A percentile compares a stretch with the other conserved stretches of the same genome.
These are phyloP conservation scores for Tetragonula clypearis DNA, from an alignment of 1,140 invertebrate genomes.

Conservation along the genomic window DNA sequence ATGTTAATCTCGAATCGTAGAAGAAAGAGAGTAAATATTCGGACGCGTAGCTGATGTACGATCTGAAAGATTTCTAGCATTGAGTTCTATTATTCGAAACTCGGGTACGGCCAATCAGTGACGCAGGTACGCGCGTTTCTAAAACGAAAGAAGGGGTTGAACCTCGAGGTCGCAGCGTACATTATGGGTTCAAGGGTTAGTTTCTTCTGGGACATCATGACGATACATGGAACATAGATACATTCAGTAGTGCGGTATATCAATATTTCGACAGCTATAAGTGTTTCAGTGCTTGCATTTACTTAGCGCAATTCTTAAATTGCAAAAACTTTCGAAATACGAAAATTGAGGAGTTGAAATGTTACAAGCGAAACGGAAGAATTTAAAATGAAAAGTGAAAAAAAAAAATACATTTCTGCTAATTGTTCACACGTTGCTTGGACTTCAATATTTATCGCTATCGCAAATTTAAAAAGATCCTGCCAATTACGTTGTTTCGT, in stretches of 20 bases:
- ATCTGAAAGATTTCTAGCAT: not conserved
- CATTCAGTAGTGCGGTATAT: constrained; percentile 16
- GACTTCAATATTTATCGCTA: too few relatives aligned
- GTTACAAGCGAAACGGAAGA: too few relatives aligned
- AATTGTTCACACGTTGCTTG: too few relatives aligned
- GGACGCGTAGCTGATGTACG: not conserved
- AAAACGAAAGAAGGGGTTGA: constrained; percentile 61
- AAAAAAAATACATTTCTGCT: too few relatives aligned
- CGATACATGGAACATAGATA: constrained; percentile 16
- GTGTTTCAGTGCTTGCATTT: not conserved
- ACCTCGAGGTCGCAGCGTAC: constrained; percentile 35
- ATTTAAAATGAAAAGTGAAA: too few relatives aligned
- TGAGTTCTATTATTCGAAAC: constrained; percentile 37
- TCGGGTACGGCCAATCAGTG: constrained; percentile 62
- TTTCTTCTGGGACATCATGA: constrained; percentile 47
- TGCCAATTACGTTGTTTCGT: too few relatives aligned
- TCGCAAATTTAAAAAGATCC: too few relatives aligned
- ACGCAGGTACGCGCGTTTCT: constrained; percentile 62
- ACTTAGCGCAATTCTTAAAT: not conserved
- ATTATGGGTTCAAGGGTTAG: constrained; percentile 53
- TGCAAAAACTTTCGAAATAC: not conserved
- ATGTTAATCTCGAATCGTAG: not conserved
- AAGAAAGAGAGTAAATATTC: not conserved
- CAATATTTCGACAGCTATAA: not conserved
- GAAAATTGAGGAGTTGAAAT: too few relatives aligned